These are phyloP conservation scores for Numenius arquata DNA, from an alignment of 2,113 vertebrate species.

Conservation along the genomic window DNA sequence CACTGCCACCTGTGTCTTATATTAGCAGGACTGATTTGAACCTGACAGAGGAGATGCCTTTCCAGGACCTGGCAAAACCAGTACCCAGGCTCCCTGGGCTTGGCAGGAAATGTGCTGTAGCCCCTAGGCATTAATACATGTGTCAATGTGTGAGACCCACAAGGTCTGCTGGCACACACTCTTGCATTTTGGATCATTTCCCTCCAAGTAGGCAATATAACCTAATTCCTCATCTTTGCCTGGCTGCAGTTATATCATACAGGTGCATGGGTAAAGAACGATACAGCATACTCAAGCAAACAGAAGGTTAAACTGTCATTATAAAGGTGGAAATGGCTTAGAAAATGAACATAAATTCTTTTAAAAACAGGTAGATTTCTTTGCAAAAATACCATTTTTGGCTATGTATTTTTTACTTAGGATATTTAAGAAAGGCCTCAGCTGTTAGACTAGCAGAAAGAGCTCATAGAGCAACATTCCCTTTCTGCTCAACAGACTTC, in stretches of 20 bases:
- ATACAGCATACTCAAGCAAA: neutral
- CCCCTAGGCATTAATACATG: accelerated
- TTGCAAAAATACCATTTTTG: neutral
- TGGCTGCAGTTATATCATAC: neutral
- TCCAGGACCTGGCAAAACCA: neutral
- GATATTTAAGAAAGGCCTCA: neutral
- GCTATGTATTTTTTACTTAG: neutral
- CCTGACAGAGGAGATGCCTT: neutral
- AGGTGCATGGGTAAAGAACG: neutral
- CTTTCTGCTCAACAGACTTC: neutral
- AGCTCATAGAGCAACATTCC: neutral
- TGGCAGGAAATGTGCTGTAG: neutral
- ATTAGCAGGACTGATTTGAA: neutral
- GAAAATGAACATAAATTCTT: neutral
- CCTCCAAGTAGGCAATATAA: neutral
- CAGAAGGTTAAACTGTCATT: neutral
- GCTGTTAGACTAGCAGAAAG: neutral
- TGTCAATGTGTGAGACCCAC: neutral
- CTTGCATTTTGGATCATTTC: neutral
- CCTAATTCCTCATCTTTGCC: neutral
- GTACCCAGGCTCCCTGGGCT: neutral
- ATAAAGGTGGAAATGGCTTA: neutral
- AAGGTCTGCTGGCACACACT: neutral
- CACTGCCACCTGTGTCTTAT: neutral
- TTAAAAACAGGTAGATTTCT: neutral